phyloP scores from a whole-genome alignment of 1,140 invertebrate species.

The Cryptotermes secundus region DNA sequence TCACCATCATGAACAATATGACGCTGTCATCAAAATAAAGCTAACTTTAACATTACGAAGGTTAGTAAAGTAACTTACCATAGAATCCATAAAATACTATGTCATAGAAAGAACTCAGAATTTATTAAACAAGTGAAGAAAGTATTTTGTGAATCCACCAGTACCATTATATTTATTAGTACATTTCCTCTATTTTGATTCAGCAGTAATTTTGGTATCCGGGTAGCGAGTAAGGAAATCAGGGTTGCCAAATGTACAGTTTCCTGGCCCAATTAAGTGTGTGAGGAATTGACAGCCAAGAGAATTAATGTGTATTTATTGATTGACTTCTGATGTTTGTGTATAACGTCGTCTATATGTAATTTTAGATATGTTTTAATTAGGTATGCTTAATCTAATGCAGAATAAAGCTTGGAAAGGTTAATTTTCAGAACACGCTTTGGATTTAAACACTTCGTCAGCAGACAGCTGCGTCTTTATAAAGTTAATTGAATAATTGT shows the following conservation, averaged over 20 bases:
- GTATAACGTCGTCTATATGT: background rate
- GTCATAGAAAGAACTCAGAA: background rate
- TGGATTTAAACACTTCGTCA: background rate
- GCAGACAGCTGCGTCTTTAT: slow-evolving; percentile 16
- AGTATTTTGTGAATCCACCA: background rate
- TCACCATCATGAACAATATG: slow-evolving; percentile 45
- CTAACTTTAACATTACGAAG: background rate
- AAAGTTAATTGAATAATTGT: too few species aligned
- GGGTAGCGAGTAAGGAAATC: slow-evolving; percentile 32
- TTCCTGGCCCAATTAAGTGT: slow-evolving; percentile 16
- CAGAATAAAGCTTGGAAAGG: slow-evolving; percentile 1
- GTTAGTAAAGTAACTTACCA: background rate
- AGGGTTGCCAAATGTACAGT: slow-evolving; percentile 36
- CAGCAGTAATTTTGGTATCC: slow-evolving; percentile 33
- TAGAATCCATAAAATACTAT: background rate
- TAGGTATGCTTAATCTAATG: background rate
- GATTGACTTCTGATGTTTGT: background rate
- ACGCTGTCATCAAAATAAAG: slow-evolving; percentile 41
- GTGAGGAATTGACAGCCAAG: background rate
- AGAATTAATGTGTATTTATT: background rate
- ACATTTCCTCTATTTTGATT: slow-evolving; percentile 23
- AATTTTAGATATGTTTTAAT: background rate
- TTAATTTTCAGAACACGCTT: slow-evolving; percentile 24
- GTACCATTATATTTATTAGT: background rate
- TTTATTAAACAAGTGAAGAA: background rate